Conservation (phyloP, 35 echinoderm and acorn worm species). For the Diadema setosum region DNA sequence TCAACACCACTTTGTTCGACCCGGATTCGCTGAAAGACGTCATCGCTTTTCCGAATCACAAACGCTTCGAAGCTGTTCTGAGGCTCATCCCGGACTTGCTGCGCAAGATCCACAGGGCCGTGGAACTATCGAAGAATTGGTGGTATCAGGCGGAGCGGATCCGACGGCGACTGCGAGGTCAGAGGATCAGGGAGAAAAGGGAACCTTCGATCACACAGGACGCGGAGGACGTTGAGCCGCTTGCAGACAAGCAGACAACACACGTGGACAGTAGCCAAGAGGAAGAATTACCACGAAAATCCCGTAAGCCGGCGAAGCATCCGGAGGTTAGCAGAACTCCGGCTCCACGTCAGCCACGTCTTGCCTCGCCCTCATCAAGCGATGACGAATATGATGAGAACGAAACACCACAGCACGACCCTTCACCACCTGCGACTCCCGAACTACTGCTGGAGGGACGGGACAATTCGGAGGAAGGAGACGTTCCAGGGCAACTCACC, state of each 20-base stretch:
- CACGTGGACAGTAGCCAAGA: neutral
- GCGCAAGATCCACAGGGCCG: conserved; percentile 47
- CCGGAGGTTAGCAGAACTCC: too few relatives aligned
- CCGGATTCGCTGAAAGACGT: conserved; percentile 18
- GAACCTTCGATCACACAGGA: neutral
- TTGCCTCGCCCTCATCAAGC: too few relatives aligned
- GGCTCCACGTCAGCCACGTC: neutral
- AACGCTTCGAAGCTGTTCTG: conserved; percentile 33
- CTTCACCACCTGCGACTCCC: too few relatives aligned
- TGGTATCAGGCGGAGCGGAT: conserved; percentile 82
- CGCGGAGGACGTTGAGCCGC: neutral
- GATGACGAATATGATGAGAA: neutral
- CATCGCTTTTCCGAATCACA: conserved; percentile 17
- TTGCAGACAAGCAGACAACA: neutral
- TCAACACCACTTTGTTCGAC: conserved; percentile 46
- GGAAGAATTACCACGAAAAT: neutral
- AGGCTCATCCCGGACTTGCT: conserved; percentile 68
- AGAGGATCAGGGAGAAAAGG: neutral
- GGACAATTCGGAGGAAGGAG: neutral
- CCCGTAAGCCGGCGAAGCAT: too few relatives aligned
- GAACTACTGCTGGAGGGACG: too few relatives aligned
- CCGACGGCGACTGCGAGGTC: conserved; percentile 33
- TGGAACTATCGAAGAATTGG: conserved; percentile 50
- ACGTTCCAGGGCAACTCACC: neutral
- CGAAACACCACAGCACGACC: too few relatives aligned